These are phyloP conservation scores for Tethya wilhelma DNA, from an alignment of 37 sponge, comb jelly and placozoan species.

Conservation along the genomic window DNA sequence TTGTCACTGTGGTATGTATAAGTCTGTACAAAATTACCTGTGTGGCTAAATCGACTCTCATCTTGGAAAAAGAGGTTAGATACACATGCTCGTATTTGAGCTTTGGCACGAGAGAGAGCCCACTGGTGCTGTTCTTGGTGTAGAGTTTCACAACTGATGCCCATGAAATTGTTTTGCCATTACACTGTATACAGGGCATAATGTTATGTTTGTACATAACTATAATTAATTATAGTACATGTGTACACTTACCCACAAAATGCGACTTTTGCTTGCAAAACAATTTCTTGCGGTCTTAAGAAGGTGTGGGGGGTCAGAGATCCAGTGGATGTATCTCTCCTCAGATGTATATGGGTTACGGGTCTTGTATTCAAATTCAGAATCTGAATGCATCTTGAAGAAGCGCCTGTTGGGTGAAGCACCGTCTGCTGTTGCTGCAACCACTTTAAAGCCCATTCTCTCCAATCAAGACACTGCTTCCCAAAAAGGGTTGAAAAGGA, in stretches of 20 bases:
- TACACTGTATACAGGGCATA: neutral
- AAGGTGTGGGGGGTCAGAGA: conserved; percentile 42
- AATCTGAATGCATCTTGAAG: conserved; percentile 20
- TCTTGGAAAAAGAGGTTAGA: conserved; percentile 25
- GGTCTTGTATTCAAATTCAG: conserved; percentile 4
- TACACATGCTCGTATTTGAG: conserved; percentile 10
- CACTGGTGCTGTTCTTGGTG: neutral
- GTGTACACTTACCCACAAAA: neutral
- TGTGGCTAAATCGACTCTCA: conserved; percentile 34
- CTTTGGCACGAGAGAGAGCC: conserved; percentile 7
- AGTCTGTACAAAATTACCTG: conserved; percentile 36
- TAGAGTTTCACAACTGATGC: neutral
- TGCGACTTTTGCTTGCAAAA: neutral
- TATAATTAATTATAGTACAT: no score
- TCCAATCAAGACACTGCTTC: conserved; percentile 25
- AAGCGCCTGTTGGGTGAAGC: conserved; percentile 44
- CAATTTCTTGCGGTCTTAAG: conserved; percentile 35
- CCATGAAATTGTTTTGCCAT: neutral
- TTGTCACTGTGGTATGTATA: neutral
- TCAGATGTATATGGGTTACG: conserved; percentile 21
- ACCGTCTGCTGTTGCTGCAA: conserved; percentile 39
- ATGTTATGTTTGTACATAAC: no score
- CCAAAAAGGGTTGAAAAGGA: conserved; percentile 48
- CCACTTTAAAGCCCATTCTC: conserved; percentile 35
- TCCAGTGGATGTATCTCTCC: conserved; percentile 9